Percentiles rank a stretch among this genome's conserved stretches.
These are phyloP conservation scores for Drosophila histrio DNA, from an alignment of 2,888 invertebrate genomes.

Conservation along the genomic window DNA sequence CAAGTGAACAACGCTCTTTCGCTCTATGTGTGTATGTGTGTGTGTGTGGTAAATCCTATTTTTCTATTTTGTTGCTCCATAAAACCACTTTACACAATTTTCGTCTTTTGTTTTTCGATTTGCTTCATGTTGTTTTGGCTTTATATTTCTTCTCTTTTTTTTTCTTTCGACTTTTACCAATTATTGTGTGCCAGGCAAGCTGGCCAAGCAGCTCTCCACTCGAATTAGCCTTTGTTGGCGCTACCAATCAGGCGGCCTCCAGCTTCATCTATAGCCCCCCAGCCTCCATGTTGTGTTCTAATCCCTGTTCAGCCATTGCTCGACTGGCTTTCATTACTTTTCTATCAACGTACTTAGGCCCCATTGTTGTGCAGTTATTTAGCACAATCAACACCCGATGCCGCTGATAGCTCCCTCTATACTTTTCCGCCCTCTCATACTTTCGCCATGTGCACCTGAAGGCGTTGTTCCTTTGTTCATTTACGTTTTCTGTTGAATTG, in stretches of 20 bases:
- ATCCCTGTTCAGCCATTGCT: not conserved
- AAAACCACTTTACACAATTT: conserved; percentile 81
- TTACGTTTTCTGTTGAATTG: conserved; percentile 66
- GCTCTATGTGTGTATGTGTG: conserved; percentile 19
- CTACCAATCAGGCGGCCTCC: conserved; percentile 64
- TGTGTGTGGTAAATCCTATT: conserved; percentile 76
- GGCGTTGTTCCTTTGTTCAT: conserved; percentile 60
- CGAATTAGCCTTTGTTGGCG: conserved; percentile 29
- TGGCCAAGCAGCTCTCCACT: conserved; percentile 23
- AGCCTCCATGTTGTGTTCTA: not conserved
- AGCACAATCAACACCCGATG: conserved; percentile 76
- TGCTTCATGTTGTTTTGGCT: conserved; percentile 56
- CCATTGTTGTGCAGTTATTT: conserved; percentile 78
- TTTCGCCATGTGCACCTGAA: conserved; percentile 45
- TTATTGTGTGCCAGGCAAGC: conserved; percentile 64
- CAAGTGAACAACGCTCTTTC: conserved; percentile 31
- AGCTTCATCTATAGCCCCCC: conserved; percentile 17
- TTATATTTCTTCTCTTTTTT: conserved; percentile 20
- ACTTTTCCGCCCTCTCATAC: not conserved
- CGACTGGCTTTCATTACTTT: conserved; percentile 71
- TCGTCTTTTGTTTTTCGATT: conserved; percentile 80
- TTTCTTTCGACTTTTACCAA: conserved; percentile 69
- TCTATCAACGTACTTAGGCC: conserved; percentile 78
- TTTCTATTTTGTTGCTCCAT: conserved; percentile 80
- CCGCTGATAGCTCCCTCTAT: conserved; percentile 54